phyloP scores from a whole-genome alignment of 2,888 invertebrate genomes.

The Spodoptera picta region DNA sequence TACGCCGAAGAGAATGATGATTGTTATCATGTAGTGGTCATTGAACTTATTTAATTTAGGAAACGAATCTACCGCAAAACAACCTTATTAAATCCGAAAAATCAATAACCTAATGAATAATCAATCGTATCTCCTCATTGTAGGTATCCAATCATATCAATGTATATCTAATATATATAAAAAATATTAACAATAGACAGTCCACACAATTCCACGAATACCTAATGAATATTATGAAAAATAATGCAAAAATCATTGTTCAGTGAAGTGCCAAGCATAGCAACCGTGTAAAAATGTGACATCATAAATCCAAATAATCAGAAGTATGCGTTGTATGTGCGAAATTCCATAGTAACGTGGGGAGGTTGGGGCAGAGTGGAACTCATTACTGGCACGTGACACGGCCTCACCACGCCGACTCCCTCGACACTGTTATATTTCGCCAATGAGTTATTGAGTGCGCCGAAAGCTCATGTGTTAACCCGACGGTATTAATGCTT shows the following conservation, averaged over 20 bases:
- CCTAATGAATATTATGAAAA: conserved; percentile 15
- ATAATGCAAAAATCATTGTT: conserved; percentile 21
- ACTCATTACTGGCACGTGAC: conserved; percentile 88
- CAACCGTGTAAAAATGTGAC: conserved; percentile 57
- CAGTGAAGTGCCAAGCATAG: conserved; percentile 31
- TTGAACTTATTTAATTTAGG: too few relatives aligned
- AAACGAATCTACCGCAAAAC: too few relatives aligned
- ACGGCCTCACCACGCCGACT: conserved; percentile 77
- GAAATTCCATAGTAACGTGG: conserved; percentile 81
- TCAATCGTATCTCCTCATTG: too few relatives aligned
- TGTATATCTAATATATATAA: too few relatives aligned
- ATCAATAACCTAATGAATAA: too few relatives aligned
- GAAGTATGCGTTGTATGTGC: conserved; percentile 80
- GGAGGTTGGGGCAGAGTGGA: conserved; percentile 74
- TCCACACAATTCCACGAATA: not conserved
- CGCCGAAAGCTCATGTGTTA: conserved; percentile 81
- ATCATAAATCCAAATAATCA: conserved; percentile 84
- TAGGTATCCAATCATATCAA: too few relatives aligned
- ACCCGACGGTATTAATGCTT: conserved; percentile 71
- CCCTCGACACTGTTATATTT: conserved; percentile 78
- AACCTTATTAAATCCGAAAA: too few relatives aligned
- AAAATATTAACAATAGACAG: too few relatives aligned
- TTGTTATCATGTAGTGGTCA: too few relatives aligned
- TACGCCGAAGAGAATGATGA: too few relatives aligned
- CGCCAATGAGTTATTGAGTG: conserved; percentile 88